Evolutionary conservation across 2,888 invertebrate genomes (phyloP), one percentile per base, ranked within the genome.

Genomic region (Tetheella fluctuosa): DNA sequence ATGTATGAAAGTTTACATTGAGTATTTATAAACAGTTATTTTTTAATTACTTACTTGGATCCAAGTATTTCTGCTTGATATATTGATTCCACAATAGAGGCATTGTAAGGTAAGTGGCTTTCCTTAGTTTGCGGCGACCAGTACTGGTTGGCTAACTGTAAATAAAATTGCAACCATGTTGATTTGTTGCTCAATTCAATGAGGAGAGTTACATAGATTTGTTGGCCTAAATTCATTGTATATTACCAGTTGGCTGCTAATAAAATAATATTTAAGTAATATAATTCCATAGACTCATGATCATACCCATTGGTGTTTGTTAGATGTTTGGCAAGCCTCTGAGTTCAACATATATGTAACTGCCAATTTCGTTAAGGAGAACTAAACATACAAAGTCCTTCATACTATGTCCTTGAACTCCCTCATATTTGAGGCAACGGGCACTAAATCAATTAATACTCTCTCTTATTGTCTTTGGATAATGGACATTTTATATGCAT

Each of bases 51-150:
- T 94, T 92, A 96, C 95, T 96, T 96, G 75, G 97, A 96, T 59
- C 96, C 96, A 62, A 95, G 94, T 76, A 99, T 97, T 91, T 99
- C 99, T 80, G 96, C 95, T 59, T 94, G 91, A 81, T 99, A 99
- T 72, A 99, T 96, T 74, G 98, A 96, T 80, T 98, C 98, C 69
- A 99, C 95, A 72, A 99, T 95, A 79, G 95, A 92, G 28, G 96
- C 93, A 91, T 97, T 95, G 80, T 95, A 98, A 54, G 96, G 94
- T 76, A 95, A 84, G 91, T 97, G 97, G 4, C 94, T 93, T 12
- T 94, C 94, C 59, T 94, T 93, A 0, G 97, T 96, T 83, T 97
- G 96, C 0, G 98, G 97, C 0, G 98, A 96, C 99, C 99, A 99
- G 84, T 98, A 98, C 81, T 97, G 96, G 65, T 96, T 96, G 1